phyloP scores from a whole-genome alignment of 2,113 vertebrate genomes.

The Trochalopteron elliotii region DNA sequence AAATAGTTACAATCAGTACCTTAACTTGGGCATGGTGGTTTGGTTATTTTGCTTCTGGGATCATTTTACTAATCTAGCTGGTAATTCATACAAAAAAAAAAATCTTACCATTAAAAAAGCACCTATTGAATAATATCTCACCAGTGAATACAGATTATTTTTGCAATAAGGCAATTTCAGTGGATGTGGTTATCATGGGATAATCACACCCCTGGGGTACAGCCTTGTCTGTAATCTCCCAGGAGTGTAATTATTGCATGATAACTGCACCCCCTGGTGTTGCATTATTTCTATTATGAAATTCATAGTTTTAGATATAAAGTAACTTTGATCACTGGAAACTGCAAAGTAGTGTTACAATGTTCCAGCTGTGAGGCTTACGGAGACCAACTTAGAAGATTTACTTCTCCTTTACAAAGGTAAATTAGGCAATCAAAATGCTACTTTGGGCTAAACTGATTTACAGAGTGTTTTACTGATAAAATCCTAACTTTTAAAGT shows the following conservation, averaged over 20 bases:
- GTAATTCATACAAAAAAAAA: constrained; percentile 73
- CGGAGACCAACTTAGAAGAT: constrained; percentile 75
- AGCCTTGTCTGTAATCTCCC: constrained; percentile 81
- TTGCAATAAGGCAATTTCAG: constrained; percentile 83
- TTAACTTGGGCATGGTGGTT: not conserved
- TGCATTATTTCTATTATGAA: constrained; percentile 83
- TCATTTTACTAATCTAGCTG: constrained; percentile 73
- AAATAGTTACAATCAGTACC: constrained; percentile 42
- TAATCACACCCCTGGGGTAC: constrained; percentile 83
- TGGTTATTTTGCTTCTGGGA: constrained; percentile 53
- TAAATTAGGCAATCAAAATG: constrained; percentile 83
- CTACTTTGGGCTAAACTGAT: constrained; percentile 76
- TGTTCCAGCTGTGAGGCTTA: constrained; percentile 82
- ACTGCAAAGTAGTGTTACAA: constrained; percentile 73
- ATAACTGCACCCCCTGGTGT: constrained; percentile 76
- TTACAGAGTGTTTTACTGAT: constrained; percentile 65
- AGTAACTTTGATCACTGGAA: constrained; percentile 81
- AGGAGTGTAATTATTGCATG: constrained; percentile 86
- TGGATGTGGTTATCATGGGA: constrained; percentile 81
- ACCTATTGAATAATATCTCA: constrained; percentile 80
- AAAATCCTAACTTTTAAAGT: constrained; percentile 66
- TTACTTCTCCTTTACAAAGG: constrained; percentile 75
- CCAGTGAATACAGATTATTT: constrained; percentile 83
- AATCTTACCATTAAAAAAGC: constrained; percentile 71
- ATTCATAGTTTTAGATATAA: constrained; percentile 79